Evolutionary conservation across 2,888 invertebrate genomes (phyloP).

Genomic region (Thysanoteuthis rhombus): DNA sequence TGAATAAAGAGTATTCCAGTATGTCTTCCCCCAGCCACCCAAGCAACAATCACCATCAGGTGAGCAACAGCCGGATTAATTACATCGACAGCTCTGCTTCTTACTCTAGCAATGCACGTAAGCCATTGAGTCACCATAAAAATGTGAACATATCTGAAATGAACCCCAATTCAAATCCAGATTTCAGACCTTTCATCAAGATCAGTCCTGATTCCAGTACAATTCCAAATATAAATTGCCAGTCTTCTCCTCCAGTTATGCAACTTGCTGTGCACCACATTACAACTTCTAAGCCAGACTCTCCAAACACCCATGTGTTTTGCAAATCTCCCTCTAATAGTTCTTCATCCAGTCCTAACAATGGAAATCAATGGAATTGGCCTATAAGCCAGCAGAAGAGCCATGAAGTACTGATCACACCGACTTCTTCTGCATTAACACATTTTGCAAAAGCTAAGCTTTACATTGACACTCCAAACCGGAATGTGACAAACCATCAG

Average conservation of each 20-base stretch:
- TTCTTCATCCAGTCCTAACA: neutral
- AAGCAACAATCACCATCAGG: neutral
- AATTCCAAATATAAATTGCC: constrained; percentile 29
- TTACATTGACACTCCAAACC: neutral
- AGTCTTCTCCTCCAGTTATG: neutral
- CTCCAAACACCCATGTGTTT: neutral
- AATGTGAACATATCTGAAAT: neutral
- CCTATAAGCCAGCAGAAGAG: neutral
- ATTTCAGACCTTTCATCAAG: neutral
- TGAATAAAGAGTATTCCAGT: constrained; percentile 52
- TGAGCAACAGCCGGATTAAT: neutral
- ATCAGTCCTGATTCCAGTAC: neutral
- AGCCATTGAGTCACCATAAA: neutral
- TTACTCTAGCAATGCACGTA: neutral
- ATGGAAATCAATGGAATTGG: neutral
- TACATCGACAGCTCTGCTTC: neutral
- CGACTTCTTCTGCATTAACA: neutral
- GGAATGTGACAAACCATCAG: neutral
- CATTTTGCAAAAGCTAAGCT: neutral
- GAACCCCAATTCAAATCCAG: neutral
- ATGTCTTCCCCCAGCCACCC: neutral
- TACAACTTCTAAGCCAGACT: neutral
- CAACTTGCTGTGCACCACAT: constrained; percentile 27
- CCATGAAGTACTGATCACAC: neutral
- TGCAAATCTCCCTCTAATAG: neutral